These are phyloP conservation scores for Lasioglossum baleicum DNA, from an alignment of 1,140 invertebrate genomes.

Conservation along the genomic window DNA sequence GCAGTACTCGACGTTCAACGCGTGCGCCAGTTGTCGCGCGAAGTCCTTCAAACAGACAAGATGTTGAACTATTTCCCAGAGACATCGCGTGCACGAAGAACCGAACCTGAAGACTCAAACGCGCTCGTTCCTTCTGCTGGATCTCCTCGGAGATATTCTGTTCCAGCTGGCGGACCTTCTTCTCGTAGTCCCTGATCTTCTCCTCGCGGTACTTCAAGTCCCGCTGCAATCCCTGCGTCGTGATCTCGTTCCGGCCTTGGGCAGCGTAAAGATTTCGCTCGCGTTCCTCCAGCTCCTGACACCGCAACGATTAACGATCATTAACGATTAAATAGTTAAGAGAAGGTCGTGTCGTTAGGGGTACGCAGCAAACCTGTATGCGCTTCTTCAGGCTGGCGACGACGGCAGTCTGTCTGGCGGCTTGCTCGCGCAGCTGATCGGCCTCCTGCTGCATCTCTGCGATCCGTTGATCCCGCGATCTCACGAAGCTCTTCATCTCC, in stretches of 20 bases:
- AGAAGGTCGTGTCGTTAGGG: too few relatives aligned
- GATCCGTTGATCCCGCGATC: slow-evolving; percentile 84
- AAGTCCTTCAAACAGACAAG: slow-evolving; percentile 81
- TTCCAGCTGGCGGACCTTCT: slow-evolving; percentile 86
- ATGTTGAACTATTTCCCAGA: too few relatives aligned
- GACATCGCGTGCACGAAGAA: neutral
- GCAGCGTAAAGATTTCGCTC: slow-evolving; percentile 84
- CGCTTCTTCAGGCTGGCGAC: slow-evolving; percentile 89
- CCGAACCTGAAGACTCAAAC: slow-evolving; percentile 66
- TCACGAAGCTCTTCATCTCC: slow-evolving; percentile 84
- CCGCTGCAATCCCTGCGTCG: slow-evolving; percentile 86
- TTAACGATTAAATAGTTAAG: neutral
- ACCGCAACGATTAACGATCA: neutral
- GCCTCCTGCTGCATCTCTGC: slow-evolving; percentile 85
- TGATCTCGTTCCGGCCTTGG: slow-evolving; percentile 84
- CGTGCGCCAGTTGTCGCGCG: slow-evolving; percentile 83
- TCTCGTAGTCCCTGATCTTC: slow-evolving; percentile 86
- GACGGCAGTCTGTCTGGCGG: slow-evolving; percentile 88
- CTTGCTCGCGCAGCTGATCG: slow-evolving; percentile 88
- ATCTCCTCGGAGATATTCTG: slow-evolving; percentile 83
- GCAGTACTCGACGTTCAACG: slow-evolving; percentile 84
- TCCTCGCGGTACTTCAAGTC: slow-evolving; percentile 88
- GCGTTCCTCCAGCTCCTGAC: slow-evolving; percentile 85
- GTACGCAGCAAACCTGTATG: slow-evolving; percentile 80
- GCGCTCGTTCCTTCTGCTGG: slow-evolving; percentile 78